Percentiles rank a stretch among this genome's conserved stretches.
Conservation (phyloP, 2,888 invertebrate genomes). For the Napeogenes sylphis region DNA sequence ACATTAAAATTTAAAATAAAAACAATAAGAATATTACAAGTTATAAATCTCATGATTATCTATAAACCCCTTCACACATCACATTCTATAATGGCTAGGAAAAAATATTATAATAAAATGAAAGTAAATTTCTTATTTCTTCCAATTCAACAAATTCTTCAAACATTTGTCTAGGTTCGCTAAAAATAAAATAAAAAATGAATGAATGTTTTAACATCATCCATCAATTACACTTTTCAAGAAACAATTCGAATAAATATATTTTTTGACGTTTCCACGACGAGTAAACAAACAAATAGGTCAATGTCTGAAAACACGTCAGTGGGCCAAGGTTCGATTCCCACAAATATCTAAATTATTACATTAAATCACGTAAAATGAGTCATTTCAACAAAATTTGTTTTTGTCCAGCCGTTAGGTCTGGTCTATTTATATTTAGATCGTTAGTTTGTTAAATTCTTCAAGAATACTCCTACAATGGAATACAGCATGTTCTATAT, state of each 20-base stretch:
- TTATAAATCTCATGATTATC: too few species aligned
- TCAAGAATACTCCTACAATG: background rate
- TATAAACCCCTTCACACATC: too few species aligned
- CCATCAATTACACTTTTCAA: constrained; percentile 10
- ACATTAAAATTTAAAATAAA: too few species aligned
- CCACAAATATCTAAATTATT: constrained; percentile 17
- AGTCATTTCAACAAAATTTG: background rate
- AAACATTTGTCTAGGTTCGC: background rate
- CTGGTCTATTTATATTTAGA: background rate
- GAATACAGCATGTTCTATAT: too few species aligned
- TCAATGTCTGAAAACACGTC: constrained; percentile 44
- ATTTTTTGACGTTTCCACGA: constrained; percentile 18
- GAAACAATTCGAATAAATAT: constrained; percentile 9
- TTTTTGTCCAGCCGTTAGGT: background rate
- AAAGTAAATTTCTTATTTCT: background rate
- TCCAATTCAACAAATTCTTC: background rate
- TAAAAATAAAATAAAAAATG: background rate
- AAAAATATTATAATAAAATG: background rate
- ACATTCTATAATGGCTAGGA: too few species aligned
- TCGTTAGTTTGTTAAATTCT: background rate
- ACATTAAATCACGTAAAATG: constrained; percentile 4
- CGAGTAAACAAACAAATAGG: constrained; percentile 37
- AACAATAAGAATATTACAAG: too few species aligned
- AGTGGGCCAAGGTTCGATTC: constrained; percentile 41
- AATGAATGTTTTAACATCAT: background rate